phyloP scores from a whole-genome alignment of 2,113 vertebrate genomes.

The Xiphorhynchus elegans region DNA sequence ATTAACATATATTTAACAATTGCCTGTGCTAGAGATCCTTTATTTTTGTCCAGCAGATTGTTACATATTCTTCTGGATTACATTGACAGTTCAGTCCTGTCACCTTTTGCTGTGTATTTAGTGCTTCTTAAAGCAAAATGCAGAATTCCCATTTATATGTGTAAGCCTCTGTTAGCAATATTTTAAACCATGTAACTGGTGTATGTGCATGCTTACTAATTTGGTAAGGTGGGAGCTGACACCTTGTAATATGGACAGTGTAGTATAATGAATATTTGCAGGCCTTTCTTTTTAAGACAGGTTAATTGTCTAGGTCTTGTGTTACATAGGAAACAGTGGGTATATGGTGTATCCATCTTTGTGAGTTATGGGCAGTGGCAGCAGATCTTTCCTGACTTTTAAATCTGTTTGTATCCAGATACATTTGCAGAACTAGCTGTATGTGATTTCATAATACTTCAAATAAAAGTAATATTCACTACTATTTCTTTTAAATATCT shows the following conservation, averaged over 20 bases:
- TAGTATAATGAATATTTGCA: not conserved
- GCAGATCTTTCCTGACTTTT: not conserved
- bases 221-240: not conserved
- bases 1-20: not conserved
- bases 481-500: not conserved
- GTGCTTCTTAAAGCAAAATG: not conserved
- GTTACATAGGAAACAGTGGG: not conserved
- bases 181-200: not conserved
- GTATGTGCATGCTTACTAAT: not conserved
- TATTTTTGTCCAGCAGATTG: not conserved
- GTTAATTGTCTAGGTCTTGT: not conserved
- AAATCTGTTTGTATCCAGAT: not conserved
- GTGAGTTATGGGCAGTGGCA: not conserved
- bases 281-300: not conserved
- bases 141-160: not conserved
- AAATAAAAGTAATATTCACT: not conserved
- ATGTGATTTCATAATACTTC: not conserved
- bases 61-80: not conserved
- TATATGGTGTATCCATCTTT: not conserved
- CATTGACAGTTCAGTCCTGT: not conserved
- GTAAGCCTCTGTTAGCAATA: not conserved
- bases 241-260: not conserved
- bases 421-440: not conserved
- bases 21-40: not conserved
- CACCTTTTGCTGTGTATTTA: not conserved